These are phyloP conservation scores for Myioborus melanocephalus DNA, from an alignment of 2,797 vertebrate species.

Conservation along the genomic window DNA sequence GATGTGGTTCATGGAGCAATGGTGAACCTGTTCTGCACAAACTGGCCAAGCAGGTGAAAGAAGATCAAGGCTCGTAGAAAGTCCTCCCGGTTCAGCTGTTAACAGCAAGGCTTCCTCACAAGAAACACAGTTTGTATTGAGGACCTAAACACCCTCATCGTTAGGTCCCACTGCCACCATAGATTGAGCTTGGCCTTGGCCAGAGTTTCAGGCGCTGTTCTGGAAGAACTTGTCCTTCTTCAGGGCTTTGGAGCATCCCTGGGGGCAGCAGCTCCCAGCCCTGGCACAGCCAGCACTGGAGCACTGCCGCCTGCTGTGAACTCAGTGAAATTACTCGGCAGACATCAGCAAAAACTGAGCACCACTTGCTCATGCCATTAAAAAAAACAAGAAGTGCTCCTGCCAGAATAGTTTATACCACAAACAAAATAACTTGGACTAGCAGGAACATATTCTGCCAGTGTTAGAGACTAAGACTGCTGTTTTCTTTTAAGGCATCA, in stretches of 20 bases:
- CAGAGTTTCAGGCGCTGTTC: background rate
- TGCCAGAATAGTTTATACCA: background rate
- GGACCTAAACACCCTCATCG: accelerated
- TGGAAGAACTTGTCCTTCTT: background rate
- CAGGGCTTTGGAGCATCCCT: background rate
- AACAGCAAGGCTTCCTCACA: background rate
- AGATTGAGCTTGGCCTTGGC: background rate
- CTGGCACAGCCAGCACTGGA: background rate
- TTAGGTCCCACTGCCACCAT: accelerated
- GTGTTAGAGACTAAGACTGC: background rate
- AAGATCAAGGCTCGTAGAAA: background rate
- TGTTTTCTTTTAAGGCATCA: background rate
- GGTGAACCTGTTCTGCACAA: background rate
- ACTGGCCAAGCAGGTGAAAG: accelerated
- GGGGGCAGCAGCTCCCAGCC: background rate
- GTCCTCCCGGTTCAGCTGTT: background rate
- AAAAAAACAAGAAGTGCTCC: background rate
- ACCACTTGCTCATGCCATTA: background rate
- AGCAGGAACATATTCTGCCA: background rate
- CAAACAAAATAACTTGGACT: background rate
- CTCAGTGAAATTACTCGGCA: background rate
- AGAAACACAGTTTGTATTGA: background rate
- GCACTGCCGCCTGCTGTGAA: background rate
- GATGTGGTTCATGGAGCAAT: accelerated
- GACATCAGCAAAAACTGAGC: background rate